Percentiles rank a stretch among this genome's conserved stretches.
phyloP scores from a whole-genome alignment of 2,797 vertebrate genomes.

The Distichodus sexfasciatus region DNA sequence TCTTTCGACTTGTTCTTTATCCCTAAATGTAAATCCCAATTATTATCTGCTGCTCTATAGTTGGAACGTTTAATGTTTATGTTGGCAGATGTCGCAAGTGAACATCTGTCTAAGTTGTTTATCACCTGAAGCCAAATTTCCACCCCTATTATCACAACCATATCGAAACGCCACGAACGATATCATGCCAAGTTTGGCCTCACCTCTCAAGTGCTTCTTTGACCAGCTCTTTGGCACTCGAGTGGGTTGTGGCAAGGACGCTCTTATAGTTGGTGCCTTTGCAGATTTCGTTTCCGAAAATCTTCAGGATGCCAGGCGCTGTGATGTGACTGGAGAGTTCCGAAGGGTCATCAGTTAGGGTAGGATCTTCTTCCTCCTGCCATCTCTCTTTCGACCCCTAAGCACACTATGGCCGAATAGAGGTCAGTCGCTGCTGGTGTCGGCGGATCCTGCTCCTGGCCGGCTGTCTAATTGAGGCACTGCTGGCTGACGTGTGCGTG shows the following conservation, averaged over 20 bases:
- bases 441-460: constrained; percentile 69
- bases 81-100: no score
- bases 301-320: constrained; percentile 80
- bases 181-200: constrained; percentile 29
- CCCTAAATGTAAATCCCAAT: no score
- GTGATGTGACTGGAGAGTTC: constrained; percentile 81
- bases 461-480: constrained; percentile 60
- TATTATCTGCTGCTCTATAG: no score
- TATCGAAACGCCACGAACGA: background rate
- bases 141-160: no score
- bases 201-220: constrained; percentile 82
- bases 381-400: no score
- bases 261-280: constrained; percentile 82
- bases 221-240: constrained; percentile 77
- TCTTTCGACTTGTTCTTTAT: no score
- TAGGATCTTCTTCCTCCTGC: constrained; percentile 48
- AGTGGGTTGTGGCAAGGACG: constrained; percentile 78
- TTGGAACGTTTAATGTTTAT: no score
- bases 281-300: constrained; percentile 80
- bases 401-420: constrained; percentile 68
- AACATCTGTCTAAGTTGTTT: no score
- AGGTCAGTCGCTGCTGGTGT: constrained; percentile 75
- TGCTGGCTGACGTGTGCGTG: constrained; percentile 61
- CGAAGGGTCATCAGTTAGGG: constrained; percentile 66
- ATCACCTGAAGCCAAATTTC: no score